Evolutionary conservation across 2,888 invertebrate genomes (phyloP).

Genomic region (Chymomyza fuscimana): DNA sequence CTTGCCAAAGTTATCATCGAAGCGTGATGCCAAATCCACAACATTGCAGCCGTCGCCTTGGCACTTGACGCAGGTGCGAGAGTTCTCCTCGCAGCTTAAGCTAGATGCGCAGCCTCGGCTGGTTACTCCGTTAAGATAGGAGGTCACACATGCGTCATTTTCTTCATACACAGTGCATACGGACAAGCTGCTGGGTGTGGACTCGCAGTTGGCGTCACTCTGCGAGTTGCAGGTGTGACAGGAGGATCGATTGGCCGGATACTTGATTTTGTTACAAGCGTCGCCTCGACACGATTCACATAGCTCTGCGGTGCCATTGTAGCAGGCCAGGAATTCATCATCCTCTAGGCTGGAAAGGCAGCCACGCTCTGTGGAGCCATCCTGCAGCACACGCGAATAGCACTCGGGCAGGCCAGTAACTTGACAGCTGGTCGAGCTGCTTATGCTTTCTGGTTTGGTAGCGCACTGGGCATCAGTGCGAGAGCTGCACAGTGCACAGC

Average conservation of each 20-base stretch:
- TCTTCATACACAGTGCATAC: slow-evolving; percentile 61
- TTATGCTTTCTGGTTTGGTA: slow-evolving; percentile 44
- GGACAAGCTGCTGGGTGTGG: slow-evolving; percentile 55
- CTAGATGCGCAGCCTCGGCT: slow-evolving; percentile 66
- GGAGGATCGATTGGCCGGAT: slow-evolving; percentile 59
- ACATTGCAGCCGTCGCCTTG: slow-evolving; percentile 67
- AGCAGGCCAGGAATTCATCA: slow-evolving; percentile 71
- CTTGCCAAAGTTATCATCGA: slow-evolving; percentile 74
- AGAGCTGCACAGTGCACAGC: slow-evolving; percentile 71
- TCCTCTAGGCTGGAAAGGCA: slow-evolving; percentile 69
- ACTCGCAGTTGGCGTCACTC: slow-evolving; percentile 52
- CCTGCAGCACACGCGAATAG: slow-evolving; percentile 66
- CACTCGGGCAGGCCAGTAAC: slow-evolving; percentile 64
- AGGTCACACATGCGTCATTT: slow-evolving; percentile 71
- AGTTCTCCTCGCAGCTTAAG: slow-evolving; percentile 61
- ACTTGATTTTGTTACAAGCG: slow-evolving; percentile 63
- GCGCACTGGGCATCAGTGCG: slow-evolving; percentile 71
- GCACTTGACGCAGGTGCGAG: slow-evolving; percentile 62
- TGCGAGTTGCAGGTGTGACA: slow-evolving; percentile 75
- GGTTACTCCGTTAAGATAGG: slow-evolving; percentile 59
- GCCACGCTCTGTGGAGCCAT: slow-evolving; percentile 76
- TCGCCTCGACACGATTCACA: slow-evolving; percentile 65
- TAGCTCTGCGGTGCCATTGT: slow-evolving; percentile 60
- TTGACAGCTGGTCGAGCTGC: slow-evolving; percentile 49
- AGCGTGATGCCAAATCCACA: slow-evolving; percentile 50